phyloP scores from a whole-genome alignment of 2,888 invertebrate species.

The Amphiduros pacificus region DNA sequence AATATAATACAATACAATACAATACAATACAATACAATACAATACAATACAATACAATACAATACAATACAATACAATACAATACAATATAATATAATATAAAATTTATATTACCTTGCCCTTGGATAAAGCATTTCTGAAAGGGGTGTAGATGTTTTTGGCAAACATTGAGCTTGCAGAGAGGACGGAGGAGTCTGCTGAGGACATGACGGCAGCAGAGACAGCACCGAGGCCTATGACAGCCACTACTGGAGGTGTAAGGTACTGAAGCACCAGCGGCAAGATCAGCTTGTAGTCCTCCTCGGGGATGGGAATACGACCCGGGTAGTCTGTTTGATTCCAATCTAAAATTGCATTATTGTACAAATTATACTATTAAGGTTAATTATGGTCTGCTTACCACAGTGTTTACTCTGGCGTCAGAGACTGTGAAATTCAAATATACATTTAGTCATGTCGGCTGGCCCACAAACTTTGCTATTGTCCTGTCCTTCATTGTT shows the following conservation, averaged over 20 bases:
- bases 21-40: too few species aligned
- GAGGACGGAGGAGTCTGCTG: conserved; percentile 27
- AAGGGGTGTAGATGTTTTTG: conserved; percentile 23
- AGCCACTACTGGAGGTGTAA: conserved; percentile 90
- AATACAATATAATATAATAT: too few species aligned
- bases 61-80: too few species aligned
- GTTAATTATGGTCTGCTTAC: too few species aligned
- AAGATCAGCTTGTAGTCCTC: conserved; percentile 85
- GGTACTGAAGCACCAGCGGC: conserved; percentile 90
- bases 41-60: too few species aligned
- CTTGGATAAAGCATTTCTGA: conserved; percentile 12
- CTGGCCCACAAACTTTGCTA: too few species aligned
- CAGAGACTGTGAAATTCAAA: too few species aligned
- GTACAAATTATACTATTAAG: too few species aligned
- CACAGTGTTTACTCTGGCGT: too few species aligned
- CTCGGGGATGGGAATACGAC: conserved; percentile 12
- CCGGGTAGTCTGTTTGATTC: conserved; percentile 22
- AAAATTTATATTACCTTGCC: not conserved
- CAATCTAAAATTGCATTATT: conserved; percentile 16
- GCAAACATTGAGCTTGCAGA: conserved; percentile 30
- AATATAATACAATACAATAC: too few species aligned
- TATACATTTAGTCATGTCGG: too few species aligned
- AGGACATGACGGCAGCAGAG: conserved; percentile 73
- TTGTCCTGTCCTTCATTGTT: too few species aligned
- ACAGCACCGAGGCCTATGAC: conserved; percentile 96